Conservation (phyloP, 2,888 invertebrate species). For the Hyppa rectilinea region DNA sequence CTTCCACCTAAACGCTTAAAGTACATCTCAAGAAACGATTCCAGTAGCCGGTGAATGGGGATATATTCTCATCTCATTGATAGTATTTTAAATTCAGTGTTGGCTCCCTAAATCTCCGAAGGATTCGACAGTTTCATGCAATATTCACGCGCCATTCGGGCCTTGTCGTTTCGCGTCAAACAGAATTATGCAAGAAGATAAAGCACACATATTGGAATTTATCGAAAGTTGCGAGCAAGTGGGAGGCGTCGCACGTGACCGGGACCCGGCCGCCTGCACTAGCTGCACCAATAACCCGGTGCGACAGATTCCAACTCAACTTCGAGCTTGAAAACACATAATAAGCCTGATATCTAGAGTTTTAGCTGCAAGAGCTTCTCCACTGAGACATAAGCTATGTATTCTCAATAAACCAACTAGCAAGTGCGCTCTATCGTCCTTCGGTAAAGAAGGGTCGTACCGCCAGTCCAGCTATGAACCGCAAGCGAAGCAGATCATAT, state of each 20-base stretch:
- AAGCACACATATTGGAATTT: conserved; percentile 66
- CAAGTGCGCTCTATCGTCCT: too few relatives aligned
- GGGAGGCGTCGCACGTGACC: conserved; percentile 17
- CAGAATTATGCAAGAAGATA: conserved; percentile 65
- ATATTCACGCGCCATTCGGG: conserved; percentile 69
- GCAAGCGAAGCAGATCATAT: conserved; percentile 25
- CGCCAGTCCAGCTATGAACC: background rate
- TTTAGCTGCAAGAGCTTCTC: conserved; percentile 2
- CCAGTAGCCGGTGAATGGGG: conserved; percentile 58
- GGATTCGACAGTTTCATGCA: conserved; percentile 67
- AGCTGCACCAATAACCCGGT: background rate
- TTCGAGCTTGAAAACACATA: conserved; percentile 17
- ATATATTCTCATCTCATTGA: conserved; percentile 66
- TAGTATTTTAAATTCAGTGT: conserved; percentile 69
- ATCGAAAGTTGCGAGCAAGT: conserved; percentile 64
- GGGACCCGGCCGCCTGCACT: background rate
- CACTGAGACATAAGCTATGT: conserved; percentile 1
- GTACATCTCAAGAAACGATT: conserved; percentile 44
- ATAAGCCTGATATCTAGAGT: conserved; percentile 15
- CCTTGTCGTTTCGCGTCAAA: conserved; percentile 62
- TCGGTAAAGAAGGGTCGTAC: background rate
- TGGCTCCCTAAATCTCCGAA: conserved; percentile 66
- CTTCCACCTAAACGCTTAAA: conserved; percentile 23
- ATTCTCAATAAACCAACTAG: background rate
- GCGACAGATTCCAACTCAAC: conserved; percentile 10